phyloP scores from a whole-genome alignment of 2,888 invertebrate genomes.

The Ormyrus pomaceus region DNA sequence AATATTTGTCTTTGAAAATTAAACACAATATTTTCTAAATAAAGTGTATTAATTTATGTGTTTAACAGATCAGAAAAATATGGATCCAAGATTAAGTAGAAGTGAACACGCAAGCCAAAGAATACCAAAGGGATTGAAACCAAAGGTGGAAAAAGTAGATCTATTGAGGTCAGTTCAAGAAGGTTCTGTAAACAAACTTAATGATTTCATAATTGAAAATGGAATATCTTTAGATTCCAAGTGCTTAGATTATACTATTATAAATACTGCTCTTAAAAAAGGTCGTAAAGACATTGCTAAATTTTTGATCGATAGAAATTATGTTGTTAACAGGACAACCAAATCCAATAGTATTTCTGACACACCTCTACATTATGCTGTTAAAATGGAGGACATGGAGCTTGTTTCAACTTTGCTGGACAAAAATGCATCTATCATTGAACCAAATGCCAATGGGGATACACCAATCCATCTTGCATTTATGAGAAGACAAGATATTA shows the following conservation, averaged over 20 bases:
- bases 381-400: neutral
- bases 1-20: no score
- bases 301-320: neutral
- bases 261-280: conserved; percentile 14
- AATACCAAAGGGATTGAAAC: no score
- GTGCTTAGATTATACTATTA: conserved; percentile 9
- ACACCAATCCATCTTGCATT: conserved; percentile 31
- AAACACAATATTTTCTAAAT: no score
- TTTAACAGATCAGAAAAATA: no score
- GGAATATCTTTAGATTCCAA: conserved; percentile 2
- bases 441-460: neutral
- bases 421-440: conserved; percentile 15
- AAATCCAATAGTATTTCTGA: neutral
- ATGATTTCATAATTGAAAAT: neutral
- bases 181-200: conserved; percentile 10
- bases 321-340: conserved; percentile 1
- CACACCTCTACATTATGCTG: conserved; percentile 38
- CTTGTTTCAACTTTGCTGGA: conserved; percentile 2
- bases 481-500: neutral
- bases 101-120: no score
- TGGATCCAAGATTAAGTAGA: no score
- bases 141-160: no score
- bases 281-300: conserved; percentile 4
- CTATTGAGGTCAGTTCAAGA: neutral
- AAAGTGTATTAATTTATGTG: no score